Evolutionary conservation across 2,888 invertebrate genomes (phyloP).

Genomic region (Micoletzkya japonica): DNA sequence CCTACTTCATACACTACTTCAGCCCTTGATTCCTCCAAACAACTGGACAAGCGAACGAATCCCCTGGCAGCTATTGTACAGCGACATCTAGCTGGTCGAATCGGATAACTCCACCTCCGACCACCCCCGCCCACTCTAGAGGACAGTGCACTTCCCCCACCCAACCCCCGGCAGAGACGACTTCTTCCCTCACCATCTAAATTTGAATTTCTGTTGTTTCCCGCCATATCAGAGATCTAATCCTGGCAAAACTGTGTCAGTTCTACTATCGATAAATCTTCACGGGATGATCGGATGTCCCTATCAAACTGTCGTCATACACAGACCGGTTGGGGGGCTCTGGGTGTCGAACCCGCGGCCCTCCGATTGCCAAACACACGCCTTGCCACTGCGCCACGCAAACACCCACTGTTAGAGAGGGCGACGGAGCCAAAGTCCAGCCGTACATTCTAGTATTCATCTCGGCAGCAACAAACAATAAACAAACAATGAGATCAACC

Average conservation of each 20-base stretch:
- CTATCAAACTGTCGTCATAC: constrained; percentile 48
- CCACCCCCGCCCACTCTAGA: not conserved
- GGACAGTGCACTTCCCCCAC: too few relatives aligned
- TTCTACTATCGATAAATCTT: constrained; percentile 51
- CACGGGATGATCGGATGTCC: constrained; percentile 45
- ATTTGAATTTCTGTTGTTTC: too few relatives aligned
- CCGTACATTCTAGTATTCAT: too few relatives aligned
- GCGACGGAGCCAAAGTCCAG: too few relatives aligned
- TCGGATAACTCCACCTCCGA: not conserved
- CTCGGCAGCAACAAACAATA: too few relatives aligned
- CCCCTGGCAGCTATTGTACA: not conserved
- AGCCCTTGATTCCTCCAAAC: not conserved
- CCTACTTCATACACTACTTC: not conserved
- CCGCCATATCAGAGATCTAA: too few relatives aligned
- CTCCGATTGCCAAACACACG: constrained; percentile 1
- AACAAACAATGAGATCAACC: not conserved
- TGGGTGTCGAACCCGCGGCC: constrained; percentile 35
- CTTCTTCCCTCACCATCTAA: too few relatives aligned
- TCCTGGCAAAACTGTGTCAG: constrained; percentile 43
- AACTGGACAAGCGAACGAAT: not conserved
- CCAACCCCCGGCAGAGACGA: too few relatives aligned
- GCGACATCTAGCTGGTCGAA: not conserved
- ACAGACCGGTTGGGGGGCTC: constrained; percentile 25
- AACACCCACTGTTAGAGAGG: too few relatives aligned
- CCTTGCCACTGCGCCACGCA: constrained; percentile 31